These are phyloP conservation scores for Pyrgilauda ruficollis DNA, from an alignment of 2,113 vertebrate species.

Conservation along the genomic window DNA sequence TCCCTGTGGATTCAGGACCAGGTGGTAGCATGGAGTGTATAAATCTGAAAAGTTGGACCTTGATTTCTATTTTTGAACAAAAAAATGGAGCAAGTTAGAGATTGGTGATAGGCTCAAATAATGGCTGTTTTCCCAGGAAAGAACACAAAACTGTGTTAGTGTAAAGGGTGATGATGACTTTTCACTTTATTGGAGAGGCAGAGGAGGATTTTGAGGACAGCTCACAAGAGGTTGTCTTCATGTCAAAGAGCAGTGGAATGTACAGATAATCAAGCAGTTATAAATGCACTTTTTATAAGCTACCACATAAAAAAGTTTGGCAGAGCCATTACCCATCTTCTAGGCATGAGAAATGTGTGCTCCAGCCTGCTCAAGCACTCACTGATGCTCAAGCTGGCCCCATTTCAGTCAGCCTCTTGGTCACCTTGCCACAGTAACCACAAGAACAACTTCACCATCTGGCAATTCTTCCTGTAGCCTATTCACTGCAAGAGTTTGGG, in stretches of 20 bases:
- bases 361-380: background rate
- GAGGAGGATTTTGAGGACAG: background rate
- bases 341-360: background rate
- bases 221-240: background rate
- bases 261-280: background rate
- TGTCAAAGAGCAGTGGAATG: background rate
- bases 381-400: background rate
- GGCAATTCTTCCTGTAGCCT: background rate
- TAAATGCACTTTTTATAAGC: background rate
- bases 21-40: background rate
- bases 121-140: background rate
- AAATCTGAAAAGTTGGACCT: background rate
- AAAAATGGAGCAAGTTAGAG: background rate
- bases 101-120: background rate
- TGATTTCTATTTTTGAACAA: background rate
- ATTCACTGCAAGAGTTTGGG: background rate
- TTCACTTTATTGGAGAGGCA: background rate
- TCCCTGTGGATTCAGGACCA: background rate
- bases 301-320: background rate
- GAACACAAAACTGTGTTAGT: background rate
- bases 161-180: background rate
- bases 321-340: background rate
- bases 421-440: background rate
- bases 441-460: background rate
- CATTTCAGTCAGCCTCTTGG: background rate